Conservation (phyloP, 2,888 invertebrate genomes). For the Hoplodrina blanda region DNA sequence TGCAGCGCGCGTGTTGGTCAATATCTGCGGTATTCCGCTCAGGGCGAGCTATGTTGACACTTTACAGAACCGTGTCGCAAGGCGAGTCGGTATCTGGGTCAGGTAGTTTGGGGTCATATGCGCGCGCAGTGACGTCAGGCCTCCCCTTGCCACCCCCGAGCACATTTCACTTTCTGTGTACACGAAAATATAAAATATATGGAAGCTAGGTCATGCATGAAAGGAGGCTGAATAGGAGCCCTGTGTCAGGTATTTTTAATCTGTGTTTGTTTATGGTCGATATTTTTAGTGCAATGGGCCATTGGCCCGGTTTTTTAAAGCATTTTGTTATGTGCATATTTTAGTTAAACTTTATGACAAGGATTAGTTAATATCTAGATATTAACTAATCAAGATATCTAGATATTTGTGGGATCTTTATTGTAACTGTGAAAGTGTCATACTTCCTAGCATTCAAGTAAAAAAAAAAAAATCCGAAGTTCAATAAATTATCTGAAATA, state of each 20-base stretch:
- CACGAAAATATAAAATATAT: slow-evolving; percentile 62
- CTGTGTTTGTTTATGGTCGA: slow-evolving; percentile 43
- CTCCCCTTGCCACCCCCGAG: slow-evolving; percentile 76
- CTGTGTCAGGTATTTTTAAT: slow-evolving; percentile 50
- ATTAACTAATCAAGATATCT: too few species aligned
- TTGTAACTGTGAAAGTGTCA: not conserved
- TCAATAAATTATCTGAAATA: too few species aligned
- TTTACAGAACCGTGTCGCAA: slow-evolving; percentile 80
- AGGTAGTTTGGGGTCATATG: slow-evolving; percentile 76
- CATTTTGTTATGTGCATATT: slow-evolving; percentile 20
- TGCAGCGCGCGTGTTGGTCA: slow-evolving; percentile 74
- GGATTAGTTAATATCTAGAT: not conserved
- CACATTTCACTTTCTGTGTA: slow-evolving; percentile 80
- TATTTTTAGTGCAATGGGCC: slow-evolving; percentile 17
- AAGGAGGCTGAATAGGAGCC: slow-evolving; percentile 38
- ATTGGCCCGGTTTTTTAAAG: slow-evolving; percentile 17
- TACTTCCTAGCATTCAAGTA: too few species aligned
- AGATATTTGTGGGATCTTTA: too few species aligned
- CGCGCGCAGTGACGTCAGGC: slow-evolving; percentile 87
- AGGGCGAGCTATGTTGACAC: slow-evolving; percentile 84
- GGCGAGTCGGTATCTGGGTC: slow-evolving; percentile 84
- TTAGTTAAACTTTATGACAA: slow-evolving; percentile 2
- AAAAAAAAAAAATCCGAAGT: too few species aligned
- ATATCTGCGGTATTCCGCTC: slow-evolving; percentile 70
- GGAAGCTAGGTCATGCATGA: slow-evolving; percentile 60